phyloP scores from a whole-genome alignment of 2,888 invertebrate genomes.

The Clivina fossor region DNA sequence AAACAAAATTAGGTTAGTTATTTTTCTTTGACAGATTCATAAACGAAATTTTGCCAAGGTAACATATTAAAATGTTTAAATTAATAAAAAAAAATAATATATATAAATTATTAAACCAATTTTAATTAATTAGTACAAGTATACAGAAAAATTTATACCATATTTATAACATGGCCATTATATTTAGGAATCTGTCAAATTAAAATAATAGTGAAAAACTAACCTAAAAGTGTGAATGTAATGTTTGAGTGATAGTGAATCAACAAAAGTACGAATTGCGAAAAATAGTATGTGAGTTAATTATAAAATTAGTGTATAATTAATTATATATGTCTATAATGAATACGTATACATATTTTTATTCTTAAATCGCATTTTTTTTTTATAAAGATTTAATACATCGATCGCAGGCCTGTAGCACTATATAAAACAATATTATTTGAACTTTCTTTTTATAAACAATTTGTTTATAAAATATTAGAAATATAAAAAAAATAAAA shows the following conservation, averaged over 20 bases:
- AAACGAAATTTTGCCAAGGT: too few relatives aligned
- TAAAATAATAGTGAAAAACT: too few relatives aligned
- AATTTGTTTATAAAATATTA: constrained; percentile 15
- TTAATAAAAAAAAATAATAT: too few relatives aligned
- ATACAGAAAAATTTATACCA: too few relatives aligned
- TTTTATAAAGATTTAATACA: constrained; percentile 33
- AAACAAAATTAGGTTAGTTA: too few relatives aligned
- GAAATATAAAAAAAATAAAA: neutral
- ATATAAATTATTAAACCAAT: too few relatives aligned
- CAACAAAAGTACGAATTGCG: neutral
- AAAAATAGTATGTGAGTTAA: constrained; percentile 10
- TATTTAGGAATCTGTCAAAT: too few relatives aligned
- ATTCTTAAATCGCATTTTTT: constrained; percentile 29
- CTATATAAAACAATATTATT: constrained; percentile 22
- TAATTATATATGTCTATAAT: constrained; percentile 34
- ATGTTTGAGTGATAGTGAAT: neutral
- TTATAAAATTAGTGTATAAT: constrained; percentile 20
- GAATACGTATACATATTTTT: constrained; percentile 31
- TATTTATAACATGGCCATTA: too few relatives aligned
- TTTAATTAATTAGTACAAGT: too few relatives aligned
- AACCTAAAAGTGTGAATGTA: neutral
- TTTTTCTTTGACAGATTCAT: too few relatives aligned
- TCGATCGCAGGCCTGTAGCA: constrained; percentile 34
- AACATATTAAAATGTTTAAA: too few relatives aligned
- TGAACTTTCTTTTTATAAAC: constrained; percentile 15